A percentile compares a stretch with the other conserved stretches of the same genome.
phyloP scores from a whole-genome alignment of 2,113 vertebrate genomes.

The Entomyzon cyanotis region DNA sequence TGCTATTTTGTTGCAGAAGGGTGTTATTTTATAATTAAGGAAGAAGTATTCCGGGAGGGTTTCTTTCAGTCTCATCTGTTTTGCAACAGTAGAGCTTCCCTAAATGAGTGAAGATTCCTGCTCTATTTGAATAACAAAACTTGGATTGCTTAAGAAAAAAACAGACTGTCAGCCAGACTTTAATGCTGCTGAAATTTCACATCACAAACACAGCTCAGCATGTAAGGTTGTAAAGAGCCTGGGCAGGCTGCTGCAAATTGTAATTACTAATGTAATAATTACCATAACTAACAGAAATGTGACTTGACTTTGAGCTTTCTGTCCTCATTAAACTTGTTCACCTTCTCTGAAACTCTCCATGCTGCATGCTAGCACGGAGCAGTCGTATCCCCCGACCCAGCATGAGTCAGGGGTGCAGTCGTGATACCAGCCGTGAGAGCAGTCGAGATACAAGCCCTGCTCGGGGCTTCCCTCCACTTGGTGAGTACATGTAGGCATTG shows the following conservation, averaged over 20 bases:
- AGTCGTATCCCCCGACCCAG: conserved; percentile 99
- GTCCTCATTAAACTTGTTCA: conserved; percentile 94
- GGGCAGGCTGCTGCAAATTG: conserved; percentile 23
- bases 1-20: not conserved
- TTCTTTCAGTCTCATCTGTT: conserved; percentile 14
- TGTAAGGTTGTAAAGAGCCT: conserved; percentile 20
- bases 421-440: conserved; percentile 99
- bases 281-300: conserved; percentile 74
- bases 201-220: conserved; percentile 2
- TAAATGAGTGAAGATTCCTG: conserved; percentile 36
- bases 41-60: not conserved
- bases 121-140: conserved; percentile 47
- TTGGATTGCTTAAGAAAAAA: conserved; percentile 21
- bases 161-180: not conserved
- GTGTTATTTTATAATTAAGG: not conserved
- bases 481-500: conserved; percentile 88
- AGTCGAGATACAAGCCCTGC: conserved; percentile 99
- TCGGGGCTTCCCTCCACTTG: conserved; percentile 95
- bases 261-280: conserved; percentile 70
- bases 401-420: conserved; percentile 99
- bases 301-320: conserved; percentile 80
- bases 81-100: conserved; percentile 43
- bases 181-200: not conserved
- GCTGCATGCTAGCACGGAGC: conserved; percentile 98
- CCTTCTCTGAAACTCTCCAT: conserved; percentile 93